Percentiles rank a stretch among this genome's conserved stretches.
These are phyloP conservation scores for Butorides virescens DNA, from an alignment of 2,113 vertebrate species.

Conservation along the genomic window DNA sequence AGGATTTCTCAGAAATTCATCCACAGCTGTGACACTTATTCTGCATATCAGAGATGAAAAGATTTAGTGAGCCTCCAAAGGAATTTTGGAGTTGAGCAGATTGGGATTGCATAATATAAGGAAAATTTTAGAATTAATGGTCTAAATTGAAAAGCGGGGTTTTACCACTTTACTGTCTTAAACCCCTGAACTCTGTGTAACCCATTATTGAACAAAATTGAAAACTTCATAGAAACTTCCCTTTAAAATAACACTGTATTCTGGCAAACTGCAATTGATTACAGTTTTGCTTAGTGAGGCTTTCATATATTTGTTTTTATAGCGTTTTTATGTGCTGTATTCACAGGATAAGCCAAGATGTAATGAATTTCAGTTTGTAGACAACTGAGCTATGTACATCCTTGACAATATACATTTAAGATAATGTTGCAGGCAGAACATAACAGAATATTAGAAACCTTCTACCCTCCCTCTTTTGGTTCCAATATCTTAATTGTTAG, in stretches of 20 bases:
- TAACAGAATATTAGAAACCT: neutral
- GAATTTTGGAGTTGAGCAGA: neutral
- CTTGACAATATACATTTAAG: neutral
- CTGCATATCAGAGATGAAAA: neutral
- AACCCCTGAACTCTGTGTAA: neutral
- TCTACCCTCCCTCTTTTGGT: neutral
- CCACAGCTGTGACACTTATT: neutral
- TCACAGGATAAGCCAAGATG: neutral
- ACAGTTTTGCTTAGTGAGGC: neutral
- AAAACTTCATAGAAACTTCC: neutral
- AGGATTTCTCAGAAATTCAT: neutral
- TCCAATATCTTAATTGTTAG: neutral
- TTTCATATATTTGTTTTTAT: conserved; percentile 11
- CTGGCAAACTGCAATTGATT: neutral
- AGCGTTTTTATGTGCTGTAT: neutral
- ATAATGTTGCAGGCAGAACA: neutral
- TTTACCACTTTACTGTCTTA: neutral
- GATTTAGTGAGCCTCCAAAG: neutral
- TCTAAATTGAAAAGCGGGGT: neutral
- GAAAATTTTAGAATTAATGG: neutral
- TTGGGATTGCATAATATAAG: neutral
- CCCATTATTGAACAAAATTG: neutral
- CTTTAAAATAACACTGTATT: neutral
- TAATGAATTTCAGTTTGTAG: neutral
- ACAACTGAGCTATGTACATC: neutral